A percentile compares a stretch with the other conserved stretches of the same genome.
Conservation (phyloP, 2,113 vertebrate species). For the Tragelaphus buxtoni region DNA sequence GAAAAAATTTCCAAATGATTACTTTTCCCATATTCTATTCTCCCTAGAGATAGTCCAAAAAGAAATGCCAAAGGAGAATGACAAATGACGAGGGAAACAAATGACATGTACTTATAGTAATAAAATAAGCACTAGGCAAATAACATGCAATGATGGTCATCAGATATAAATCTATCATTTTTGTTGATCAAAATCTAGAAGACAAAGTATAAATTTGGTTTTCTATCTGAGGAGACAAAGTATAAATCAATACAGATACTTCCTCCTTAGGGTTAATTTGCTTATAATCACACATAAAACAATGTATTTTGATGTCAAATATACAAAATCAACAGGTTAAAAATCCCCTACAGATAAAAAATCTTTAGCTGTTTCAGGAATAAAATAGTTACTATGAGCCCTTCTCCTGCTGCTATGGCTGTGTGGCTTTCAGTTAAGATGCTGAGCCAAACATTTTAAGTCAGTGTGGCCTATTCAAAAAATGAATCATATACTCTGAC, state of each 20-base stretch:
- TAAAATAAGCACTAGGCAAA: background rate
- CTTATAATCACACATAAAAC: background rate
- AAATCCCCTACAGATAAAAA: background rate
- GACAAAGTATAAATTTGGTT: background rate
- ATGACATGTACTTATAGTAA: background rate
- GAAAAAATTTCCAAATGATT: background rate
- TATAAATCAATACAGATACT: background rate
- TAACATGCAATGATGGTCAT: background rate
- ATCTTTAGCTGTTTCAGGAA: conserved; percentile 1
- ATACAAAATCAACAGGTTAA: conserved; percentile 7
- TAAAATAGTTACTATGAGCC: background rate
- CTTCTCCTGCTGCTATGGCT: background rate
- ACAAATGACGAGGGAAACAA: background rate
- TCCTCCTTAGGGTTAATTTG: background rate
- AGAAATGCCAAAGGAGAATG: background rate
- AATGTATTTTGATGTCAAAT: conserved; percentile 1
- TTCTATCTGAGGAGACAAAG: background rate
- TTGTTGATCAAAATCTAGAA: background rate
- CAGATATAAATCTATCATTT: background rate
- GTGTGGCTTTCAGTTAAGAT: background rate
- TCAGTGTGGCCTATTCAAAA: background rate
- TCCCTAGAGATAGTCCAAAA: background rate
- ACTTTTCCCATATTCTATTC: background rate
- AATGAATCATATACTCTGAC: background rate
- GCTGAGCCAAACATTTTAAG: conserved; percentile 7